These are phyloP conservation scores for Nephrotoma flavescens DNA, from an alignment of 2,888 invertebrate genomes.

Conservation along the genomic window DNA sequence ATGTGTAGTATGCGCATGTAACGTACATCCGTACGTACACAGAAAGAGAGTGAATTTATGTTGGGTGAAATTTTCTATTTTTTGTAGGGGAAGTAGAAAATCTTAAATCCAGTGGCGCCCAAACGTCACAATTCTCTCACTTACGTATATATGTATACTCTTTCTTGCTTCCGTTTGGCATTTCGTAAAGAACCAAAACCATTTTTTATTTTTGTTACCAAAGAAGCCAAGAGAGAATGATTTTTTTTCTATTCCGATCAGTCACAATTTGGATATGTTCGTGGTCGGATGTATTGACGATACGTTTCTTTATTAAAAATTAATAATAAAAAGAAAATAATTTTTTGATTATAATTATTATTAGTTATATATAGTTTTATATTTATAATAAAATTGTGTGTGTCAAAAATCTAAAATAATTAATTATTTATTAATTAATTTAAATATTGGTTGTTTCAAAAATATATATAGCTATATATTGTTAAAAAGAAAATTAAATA, in stretches of 20 bases:
- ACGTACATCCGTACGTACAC: background rate
- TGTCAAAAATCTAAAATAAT: background rate
- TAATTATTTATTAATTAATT: background rate
- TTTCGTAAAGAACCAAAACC: background rate
- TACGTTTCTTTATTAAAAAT: background rate
- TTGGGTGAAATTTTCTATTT: background rate
- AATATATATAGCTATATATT: background rate
- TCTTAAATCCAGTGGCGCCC: background rate
- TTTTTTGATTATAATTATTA: background rate
- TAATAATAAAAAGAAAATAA: background rate
- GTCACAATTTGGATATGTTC: slow-evolving; percentile 2
- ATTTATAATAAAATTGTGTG: background rate
- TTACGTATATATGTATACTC: background rate
- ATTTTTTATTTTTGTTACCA: background rate
- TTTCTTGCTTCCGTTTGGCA: background rate
- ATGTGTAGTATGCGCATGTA: background rate
- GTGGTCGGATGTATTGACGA: background rate
- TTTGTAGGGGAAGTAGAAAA: background rate
- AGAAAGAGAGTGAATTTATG: background rate
- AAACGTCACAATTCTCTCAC: background rate
- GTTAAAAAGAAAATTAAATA: background rate
- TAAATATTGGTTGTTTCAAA: background rate
- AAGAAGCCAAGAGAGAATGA: background rate
- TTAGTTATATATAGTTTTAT: background rate
- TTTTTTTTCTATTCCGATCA: background rate